A percentile compares a stretch with the other conserved stretches of the same genome.
Evolutionary conservation across 2,888 invertebrate genomes (phyloP).

Genomic region (Sepioteuthis lessoniana): DNA sequence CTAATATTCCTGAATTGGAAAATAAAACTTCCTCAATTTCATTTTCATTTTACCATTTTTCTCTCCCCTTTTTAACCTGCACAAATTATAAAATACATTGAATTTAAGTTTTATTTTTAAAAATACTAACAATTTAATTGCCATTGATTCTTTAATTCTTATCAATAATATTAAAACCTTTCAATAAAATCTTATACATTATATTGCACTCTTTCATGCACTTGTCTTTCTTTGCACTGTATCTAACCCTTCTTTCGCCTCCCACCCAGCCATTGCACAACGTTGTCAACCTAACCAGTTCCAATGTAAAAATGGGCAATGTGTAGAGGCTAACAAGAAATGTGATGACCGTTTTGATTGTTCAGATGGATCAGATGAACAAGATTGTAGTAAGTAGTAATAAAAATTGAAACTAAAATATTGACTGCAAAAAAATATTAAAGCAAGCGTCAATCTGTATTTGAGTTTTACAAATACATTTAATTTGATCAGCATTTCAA

Average conservation of each 20-base stretch:
- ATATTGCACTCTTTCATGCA: background rate
- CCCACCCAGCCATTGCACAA: background rate
- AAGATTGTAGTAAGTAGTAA: slow-evolving; percentile 60
- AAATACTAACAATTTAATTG: background rate
- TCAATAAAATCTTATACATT: background rate
- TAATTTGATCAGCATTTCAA: too few relatives aligned
- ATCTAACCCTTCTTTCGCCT: background rate
- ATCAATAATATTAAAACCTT: background rate
- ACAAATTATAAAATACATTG: too few relatives aligned
- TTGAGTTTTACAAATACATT: too few relatives aligned
- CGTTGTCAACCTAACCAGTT: too few relatives aligned
- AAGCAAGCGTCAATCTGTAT: too few relatives aligned
- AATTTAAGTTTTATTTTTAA: background rate
- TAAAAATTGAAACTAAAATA: too few relatives aligned
- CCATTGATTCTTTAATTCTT: background rate
- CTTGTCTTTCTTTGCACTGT: background rate
- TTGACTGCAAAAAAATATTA: too few relatives aligned
- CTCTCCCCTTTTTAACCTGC: too few relatives aligned
- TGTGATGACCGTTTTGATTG: slow-evolving; percentile 58
- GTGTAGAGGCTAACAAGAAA: too few relatives aligned
- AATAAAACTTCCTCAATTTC: background rate
- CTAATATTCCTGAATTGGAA: too few relatives aligned
- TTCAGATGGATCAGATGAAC: slow-evolving; percentile 63
- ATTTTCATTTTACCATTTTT: background rate
- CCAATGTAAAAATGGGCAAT: too few relatives aligned